These are phyloP conservation scores for Stigmatopora argus DNA, from an alignment of 2,113 vertebrate genomes.

Conservation along the genomic window DNA sequence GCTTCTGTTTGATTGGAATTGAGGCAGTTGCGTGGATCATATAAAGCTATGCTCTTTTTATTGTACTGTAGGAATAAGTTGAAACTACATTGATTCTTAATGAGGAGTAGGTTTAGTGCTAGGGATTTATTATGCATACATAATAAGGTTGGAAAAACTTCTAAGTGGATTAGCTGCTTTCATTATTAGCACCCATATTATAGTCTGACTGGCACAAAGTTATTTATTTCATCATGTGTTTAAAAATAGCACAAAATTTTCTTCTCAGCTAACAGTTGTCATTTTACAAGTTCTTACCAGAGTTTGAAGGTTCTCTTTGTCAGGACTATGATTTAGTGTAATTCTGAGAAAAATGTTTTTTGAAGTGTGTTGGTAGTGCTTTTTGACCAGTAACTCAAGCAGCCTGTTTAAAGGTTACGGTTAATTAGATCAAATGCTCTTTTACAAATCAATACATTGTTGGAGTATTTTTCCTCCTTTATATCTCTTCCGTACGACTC, in stretches of 20 bases:
- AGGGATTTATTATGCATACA: background rate
- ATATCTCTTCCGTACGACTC: constrained; percentile 27
- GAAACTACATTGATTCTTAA: background rate
- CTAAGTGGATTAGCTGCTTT: background rate
- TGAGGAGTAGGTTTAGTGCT: background rate
- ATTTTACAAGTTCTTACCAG: constrained; percentile 11
- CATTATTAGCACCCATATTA: background rate
- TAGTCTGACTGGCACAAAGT: background rate
- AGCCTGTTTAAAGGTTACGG: constrained; percentile 50
- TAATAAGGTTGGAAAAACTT: background rate
- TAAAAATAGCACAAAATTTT: constrained; percentile 10
- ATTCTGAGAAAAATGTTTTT: constrained; percentile 20
- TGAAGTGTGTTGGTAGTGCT: constrained; percentile 13
- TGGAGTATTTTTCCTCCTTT: constrained; percentile 36
- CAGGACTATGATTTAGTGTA: constrained; percentile 17
- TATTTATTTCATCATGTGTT: constrained; percentile 5
- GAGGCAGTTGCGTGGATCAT: no score
- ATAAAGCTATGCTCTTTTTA: background rate
- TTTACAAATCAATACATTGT: constrained; percentile 55
- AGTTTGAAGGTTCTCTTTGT: constrained; percentile 16
- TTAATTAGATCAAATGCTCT: constrained; percentile 51
- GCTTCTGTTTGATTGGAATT: no score
- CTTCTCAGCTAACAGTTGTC: constrained; percentile 9
- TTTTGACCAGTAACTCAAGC: constrained; percentile 24
- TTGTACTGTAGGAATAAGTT: background rate